Evolutionary conservation across 2,113 vertebrate genomes (phyloP), one percentile per base, ranked within the genome.

Genomic region (Neogobius melanostomus): DNA sequence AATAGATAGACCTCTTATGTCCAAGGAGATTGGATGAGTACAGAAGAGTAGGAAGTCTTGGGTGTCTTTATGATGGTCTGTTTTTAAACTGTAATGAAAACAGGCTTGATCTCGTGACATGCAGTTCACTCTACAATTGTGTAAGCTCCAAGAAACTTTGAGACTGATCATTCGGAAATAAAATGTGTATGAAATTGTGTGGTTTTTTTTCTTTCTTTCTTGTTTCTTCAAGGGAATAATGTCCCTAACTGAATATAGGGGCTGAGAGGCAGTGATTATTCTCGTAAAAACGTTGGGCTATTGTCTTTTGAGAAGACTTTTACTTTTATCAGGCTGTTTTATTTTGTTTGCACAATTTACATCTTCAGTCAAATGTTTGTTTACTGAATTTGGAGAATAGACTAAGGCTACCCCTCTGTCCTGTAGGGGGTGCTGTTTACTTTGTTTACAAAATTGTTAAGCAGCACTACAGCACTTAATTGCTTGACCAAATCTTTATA

Each of bases 11-110:
- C 21, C 21, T 21, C 21, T 15, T 6, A 46, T 28, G 45, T 3
- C 16, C 6, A 21, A 46, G 12, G 42, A 8, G 16, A 44, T 8
- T 61, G 59, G 62, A 48, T 64, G 0, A 6, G 21, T 64, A 47
- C 46, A 64, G 45, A 48, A 64, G 51, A 17, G 8, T 16, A 62
- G 28, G 9, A 71, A 61, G n/a, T 8, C 63, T 68, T 6, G 47
- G 69, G 84, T 74, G 84, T 88, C 52, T 82, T 87, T 36, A 88
- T 91, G 90, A 91, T 7, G 77, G 84, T 17, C 75, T 84, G 85
- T 70, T 74, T 87, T 82, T 80, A 87, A 91, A 91, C 82, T 89
- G 75, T 0, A 7, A 4, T 10, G 84, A 88, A 72, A 83, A 67
- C 84, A 67, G 80, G 67, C 66, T 65, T 84, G 90, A 91, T 84